A percentile compares a stretch with the other conserved stretches of the same genome.
phyloP scores from a whole-genome alignment of 2,888 invertebrate species.

The Caenorhabditis sp. region DNA sequence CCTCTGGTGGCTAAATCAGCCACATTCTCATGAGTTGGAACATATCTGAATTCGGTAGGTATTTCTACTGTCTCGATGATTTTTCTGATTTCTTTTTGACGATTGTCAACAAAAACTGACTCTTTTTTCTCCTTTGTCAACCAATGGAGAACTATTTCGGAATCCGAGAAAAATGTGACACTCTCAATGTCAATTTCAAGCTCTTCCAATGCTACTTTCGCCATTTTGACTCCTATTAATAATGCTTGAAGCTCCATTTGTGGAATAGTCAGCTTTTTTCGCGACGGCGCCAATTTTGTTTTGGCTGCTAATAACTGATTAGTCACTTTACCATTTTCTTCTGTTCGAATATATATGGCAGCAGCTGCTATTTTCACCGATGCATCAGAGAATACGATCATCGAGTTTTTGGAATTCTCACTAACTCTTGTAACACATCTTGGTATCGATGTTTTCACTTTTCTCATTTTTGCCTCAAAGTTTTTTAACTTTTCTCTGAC shows the following conservation, averaged over 20 bases:
- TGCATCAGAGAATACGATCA: no score
- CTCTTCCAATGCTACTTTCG: neutral
- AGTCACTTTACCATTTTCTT: neutral
- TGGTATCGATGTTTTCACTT: no score
- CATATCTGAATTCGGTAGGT: conserved; percentile 2
- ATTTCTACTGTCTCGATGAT: no score
- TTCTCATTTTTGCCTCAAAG: no score
- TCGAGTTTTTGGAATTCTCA: no score
- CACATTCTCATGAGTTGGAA: conserved; percentile 13
- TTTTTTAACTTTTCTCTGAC: no score
- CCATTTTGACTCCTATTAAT: neutral
- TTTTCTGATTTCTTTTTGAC: conserved; percentile 4
- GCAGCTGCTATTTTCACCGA: no score
- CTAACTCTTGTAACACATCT: no score
- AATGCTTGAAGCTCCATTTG: conserved; percentile 11
- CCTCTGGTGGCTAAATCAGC: conserved; percentile 16
- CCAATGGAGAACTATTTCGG: conserved; percentile 1
- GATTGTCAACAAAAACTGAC: conserved; percentile 11
- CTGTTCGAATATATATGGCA: no score
- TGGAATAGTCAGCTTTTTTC: conserved; percentile 8
- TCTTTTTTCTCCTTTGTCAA: neutral
- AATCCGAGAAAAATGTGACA: conserved; percentile 6
- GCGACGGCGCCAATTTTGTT: conserved; percentile 10
- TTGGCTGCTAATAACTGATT: conserved; percentile 3
- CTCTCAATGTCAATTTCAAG: neutral